Percentiles rank a stretch among this genome's conserved stretches.
These are phyloP conservation scores for Agrypnia vestita DNA, from an alignment of 1,140 invertebrate species.

Conservation along the genomic window DNA sequence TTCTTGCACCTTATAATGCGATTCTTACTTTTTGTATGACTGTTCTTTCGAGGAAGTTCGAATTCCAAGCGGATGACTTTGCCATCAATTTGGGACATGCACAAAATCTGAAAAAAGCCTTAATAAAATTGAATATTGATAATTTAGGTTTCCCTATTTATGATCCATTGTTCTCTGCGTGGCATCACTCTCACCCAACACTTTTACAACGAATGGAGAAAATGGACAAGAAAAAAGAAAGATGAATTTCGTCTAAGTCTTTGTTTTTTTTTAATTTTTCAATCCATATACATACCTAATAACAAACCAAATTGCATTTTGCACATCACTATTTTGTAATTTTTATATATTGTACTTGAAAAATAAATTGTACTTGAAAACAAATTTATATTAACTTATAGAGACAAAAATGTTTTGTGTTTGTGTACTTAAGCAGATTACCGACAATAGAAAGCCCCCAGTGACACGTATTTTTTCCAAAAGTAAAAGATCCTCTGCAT, in stretches of 20 bases:
- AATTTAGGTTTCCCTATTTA: slow-evolving; percentile 95
- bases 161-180: slow-evolving; percentile 92
- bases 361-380: neutral
- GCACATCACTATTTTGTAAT: neutral
- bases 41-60: slow-evolving; percentile 83
- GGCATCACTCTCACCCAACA: slow-evolving; percentile 97
- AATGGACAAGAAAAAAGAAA: slow-evolving; percentile 70
- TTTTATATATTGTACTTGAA: too few species aligned
- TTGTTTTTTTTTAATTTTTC: neutral
- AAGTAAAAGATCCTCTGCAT: too few species aligned
- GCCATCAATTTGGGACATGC: slow-evolving; percentile 86
- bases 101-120: slow-evolving; percentile 81
- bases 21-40: slow-evolving; percentile 82
- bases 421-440: neutral
- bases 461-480: too few species aligned
- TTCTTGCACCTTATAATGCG: slow-evolving; percentile 95
- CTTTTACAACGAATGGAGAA: slow-evolving; percentile 92
- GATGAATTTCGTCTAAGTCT: neutral
- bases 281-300: too few species aligned
- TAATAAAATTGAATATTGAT: slow-evolving; percentile 95
- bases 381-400: neutral
- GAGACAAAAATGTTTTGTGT: neutral
- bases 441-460: too few species aligned
- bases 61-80: slow-evolving; percentile 98
- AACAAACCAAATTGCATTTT: neutral